Base-by-base conservation (phyloP, 2,113 vertebrate genomes). In the Microcebus tavaratra region DNA sequence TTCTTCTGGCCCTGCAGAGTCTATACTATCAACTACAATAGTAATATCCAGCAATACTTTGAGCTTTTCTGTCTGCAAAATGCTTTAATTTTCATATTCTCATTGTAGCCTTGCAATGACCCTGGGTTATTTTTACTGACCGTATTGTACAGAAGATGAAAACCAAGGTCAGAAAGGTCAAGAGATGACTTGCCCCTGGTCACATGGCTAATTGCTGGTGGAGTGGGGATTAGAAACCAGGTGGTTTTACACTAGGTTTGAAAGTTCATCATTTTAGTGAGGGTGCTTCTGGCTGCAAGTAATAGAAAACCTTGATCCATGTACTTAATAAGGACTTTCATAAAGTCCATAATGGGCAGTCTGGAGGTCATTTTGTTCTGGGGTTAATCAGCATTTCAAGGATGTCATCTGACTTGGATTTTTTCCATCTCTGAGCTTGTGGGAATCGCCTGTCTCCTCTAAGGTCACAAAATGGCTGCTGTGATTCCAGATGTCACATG, bases 51-150 rank as follows among this genome's bases (percentile, higher is more conserved):
- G 59, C 59, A 34, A 4, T 34, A 82, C 48, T n/a, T 55, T 8
- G 8, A 42, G 17, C 31, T 85, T 92, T 84, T 94, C 39, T 70
- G 14, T 90, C 92, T 85, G 34, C 21, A 75, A 45, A 88, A 12
- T 3, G 0, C 55, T 95, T 95, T 90, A 92, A 90, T 90, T 94
- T 88, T 50, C 36, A 27, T 53, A n/a, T 45, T 81, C 50, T 91
- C 8, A 8, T 39, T 11, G 10, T 61, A 63, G 45, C 70, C 31
- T 95, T 67, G 5, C 7, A 39, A 6, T 83, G 73, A 90, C 65
- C 42, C 39, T 87, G 79, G 78, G 25, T 91, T 81, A 39, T 50
- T 36, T 27, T 45, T 63, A 63, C 72, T 7, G 21, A 57, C 39
- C 6, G 18, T 25, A 18, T 75, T 57, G 50, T 36, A 39, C n/a